Conservation (phyloP, 2,113 vertebrate genomes). For the Engystomops pustulosus region DNA sequence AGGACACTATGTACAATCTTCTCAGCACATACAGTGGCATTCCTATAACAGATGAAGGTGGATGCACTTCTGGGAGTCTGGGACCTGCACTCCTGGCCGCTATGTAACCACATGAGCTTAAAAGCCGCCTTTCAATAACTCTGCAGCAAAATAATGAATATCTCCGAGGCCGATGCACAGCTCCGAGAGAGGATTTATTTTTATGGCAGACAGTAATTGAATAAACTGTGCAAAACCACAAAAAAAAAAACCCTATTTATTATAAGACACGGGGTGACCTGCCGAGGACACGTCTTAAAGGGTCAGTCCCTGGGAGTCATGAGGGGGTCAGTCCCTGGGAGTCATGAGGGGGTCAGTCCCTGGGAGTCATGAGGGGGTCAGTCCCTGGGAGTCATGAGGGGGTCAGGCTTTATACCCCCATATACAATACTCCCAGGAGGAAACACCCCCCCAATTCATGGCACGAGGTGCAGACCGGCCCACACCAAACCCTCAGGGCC, state of each 20-base stretch:
- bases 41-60: too few species aligned
- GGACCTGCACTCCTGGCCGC: neutral
- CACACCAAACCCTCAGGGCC: neutral
- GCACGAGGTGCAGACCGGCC: neutral
- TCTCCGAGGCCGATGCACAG: neutral
- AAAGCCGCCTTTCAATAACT: neutral
- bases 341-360: too few species aligned
- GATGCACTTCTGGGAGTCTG: too few species aligned
- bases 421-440: too few species aligned
- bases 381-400: too few species aligned
- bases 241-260: neutral
- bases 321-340: too few species aligned
- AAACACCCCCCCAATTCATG: neutral
- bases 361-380: too few species aligned
- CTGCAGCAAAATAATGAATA: slow-evolving; percentile 21
- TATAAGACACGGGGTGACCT: neutral
- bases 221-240: neutral
- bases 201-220: slow-evolving; percentile 7
- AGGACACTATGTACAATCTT: too few species aligned
- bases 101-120: neutral
- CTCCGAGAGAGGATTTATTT: neutral
- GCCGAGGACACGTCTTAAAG: neutral
- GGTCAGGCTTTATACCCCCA: too few species aligned
- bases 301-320: neutral
- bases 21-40: too few species aligned